A percentile compares a stretch with the other conserved stretches of the same genome.
Conservation (phyloP, 92 coral and sea anemone genomes). For the Ricordea florida region DNA sequence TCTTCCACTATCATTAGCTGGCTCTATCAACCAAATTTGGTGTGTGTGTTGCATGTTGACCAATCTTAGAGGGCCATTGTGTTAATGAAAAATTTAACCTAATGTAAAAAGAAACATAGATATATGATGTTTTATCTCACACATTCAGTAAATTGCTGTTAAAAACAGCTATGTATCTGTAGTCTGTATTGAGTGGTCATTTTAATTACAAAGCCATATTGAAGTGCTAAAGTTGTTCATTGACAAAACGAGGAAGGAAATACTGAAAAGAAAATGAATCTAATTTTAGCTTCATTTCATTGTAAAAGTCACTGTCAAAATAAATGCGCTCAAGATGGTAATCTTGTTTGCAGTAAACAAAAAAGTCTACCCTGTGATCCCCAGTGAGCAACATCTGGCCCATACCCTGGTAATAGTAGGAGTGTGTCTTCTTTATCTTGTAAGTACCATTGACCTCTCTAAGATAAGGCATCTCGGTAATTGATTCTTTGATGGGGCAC, state of each 20-base stretch:
- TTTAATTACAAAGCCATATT: too few relatives aligned
- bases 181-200: too few relatives aligned
- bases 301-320: constrained; percentile 11
- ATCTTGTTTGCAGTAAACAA: constrained; percentile 24
- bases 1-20: constrained; percentile 38
- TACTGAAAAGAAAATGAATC: constrained; percentile 44
- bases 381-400: constrained; percentile 55
- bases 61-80: constrained; percentile 41
- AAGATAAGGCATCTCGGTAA: constrained; percentile 7
- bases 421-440: constrained; percentile 30
- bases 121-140: too few relatives aligned
- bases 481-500: constrained; percentile 27
- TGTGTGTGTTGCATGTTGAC: constrained; percentile 19
- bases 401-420: constrained; percentile 48
- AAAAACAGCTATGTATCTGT: too few relatives aligned
- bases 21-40: constrained; percentile 28
- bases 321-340: constrained; percentile 37
- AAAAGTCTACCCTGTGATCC: constrained; percentile 33
- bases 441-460: constrained; percentile 10
- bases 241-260: constrained; percentile 48
- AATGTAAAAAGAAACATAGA: too few relatives aligned
- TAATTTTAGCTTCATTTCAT: constrained; percentile 38
- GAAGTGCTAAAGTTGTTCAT: too few relatives aligned
- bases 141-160: too few relatives aligned
- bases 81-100: too few relatives aligned